These are phyloP conservation scores for Ochotona princeps DNA, from an alignment of 2,113 vertebrate genomes.

Conservation along the genomic window DNA sequence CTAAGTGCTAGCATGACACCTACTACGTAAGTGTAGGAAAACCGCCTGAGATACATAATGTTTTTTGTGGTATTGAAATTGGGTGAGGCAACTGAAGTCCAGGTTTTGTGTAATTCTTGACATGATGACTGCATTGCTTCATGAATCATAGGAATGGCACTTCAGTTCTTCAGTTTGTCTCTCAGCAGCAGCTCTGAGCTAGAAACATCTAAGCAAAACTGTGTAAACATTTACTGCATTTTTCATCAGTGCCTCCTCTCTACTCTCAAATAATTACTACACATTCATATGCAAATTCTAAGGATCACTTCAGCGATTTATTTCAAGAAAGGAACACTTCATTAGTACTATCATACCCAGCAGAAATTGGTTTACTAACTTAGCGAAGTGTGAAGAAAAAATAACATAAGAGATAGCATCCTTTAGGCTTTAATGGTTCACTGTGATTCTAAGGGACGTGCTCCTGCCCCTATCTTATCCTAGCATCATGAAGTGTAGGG, in stretches of 20 bases:
- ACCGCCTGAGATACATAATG: background rate
- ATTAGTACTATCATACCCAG: background rate
- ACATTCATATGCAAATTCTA: constrained; percentile 16
- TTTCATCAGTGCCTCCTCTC: background rate
- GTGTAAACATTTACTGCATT: background rate
- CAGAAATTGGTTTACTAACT: constrained; percentile 5
- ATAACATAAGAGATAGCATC: background rate
- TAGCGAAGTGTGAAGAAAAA: constrained; percentile 20
- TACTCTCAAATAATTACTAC: constrained; percentile 17
- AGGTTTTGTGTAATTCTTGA: background rate
- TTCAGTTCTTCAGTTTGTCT: constrained; percentile 5
- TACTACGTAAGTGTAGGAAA: background rate
- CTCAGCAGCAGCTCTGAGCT: constrained; percentile 6
- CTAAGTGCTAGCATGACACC: background rate
- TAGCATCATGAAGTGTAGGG: background rate
- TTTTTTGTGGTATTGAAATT: background rate
- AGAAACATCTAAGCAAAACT: background rate
- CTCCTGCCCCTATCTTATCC: background rate
- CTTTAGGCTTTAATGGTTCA: background rate
- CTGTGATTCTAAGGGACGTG: background rate
- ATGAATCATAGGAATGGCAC: background rate
- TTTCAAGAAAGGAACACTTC: constrained; percentile 20
- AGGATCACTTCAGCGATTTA: constrained; percentile 24
- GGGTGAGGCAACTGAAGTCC: background rate
- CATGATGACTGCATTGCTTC: background rate